Base-by-base conservation (phyloP, 2,113 vertebrate species). In the Eolophus roseicapilla region DNA sequence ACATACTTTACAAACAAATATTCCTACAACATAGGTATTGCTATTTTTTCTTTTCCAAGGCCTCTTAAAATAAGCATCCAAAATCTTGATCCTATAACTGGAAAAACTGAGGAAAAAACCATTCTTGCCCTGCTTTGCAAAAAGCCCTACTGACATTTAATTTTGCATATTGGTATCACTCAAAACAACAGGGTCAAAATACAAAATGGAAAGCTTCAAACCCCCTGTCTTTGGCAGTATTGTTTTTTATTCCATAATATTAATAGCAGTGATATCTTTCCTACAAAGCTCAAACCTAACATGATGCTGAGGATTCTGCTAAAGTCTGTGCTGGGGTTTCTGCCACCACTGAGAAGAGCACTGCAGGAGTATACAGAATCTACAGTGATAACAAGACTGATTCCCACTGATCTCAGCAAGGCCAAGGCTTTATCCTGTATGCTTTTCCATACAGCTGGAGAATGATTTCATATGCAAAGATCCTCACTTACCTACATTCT, bases 151-250 rank as follows among this genome's bases (percentile, higher is more conserved):
- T 53, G 57, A 82, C 43, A 20, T 73, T 91, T 80, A 41, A 63
- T 16, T 79, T 76, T 64, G 86, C 76, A 3, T 62, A 21, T 37
- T 81, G 53, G 10, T 71, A 87, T 78, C 47, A 88, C 83, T 94
- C 47, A 90, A 74, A 95, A 65, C 68, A 90, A 93, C 49, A 67
- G 21, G 15, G 74, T 83, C 82, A 87, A 91, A 87, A 93, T 88
- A 80, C 39, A 96, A 93, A 92, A 31, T 10, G 85, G 82, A 81
- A 85, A 87, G 41, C 27, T 91, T 95, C 82, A 86, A 95, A 83
- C 3, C 17, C 24, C 27, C 14, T 63, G 17, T 60, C 59, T 85
- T 80, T 35, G 37, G 76, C 37, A 95, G 25, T 49, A 82, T 35
- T 35, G 57, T 71, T 83, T 96, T 86, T 86, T 29, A 95, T 71